Base-by-base conservation (phyloP, 2,888 invertebrate species). In the Rapana venosa region DNA sequence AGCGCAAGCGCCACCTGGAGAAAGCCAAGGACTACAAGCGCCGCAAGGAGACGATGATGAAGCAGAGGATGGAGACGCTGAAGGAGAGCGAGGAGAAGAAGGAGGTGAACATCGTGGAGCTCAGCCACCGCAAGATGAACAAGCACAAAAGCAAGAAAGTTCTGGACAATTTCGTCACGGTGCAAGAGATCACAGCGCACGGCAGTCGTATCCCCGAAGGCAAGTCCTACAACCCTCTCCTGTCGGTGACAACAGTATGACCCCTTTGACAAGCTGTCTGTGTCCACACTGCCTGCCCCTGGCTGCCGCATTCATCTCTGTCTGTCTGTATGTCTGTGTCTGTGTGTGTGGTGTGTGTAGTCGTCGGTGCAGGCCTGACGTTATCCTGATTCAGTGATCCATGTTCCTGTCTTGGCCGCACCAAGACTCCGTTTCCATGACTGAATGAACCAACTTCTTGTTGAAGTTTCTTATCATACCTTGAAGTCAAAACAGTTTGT, bases 1-100 rank as follows among this genome's bases (percentile, higher is more conserved):
- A 98, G 92, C 97, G 98, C 4, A 98, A 97, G 94, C 96, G 97
- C 83, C 98, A 98, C 93, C 96, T 98, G 93, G 98, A 98, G 94
- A 97, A 97, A 88, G 97, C 97, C 0, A 97, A 97, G 86, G 97
- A 97, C 94, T 97, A 97, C 90, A 96, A 96, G 83, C 97, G 97
- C 88, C 94, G 95, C 88, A 95, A 96, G 88, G 95, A 95, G 92
- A 86, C 94, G 70, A 93, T 95, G 93, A 93, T 94, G 88, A 94
- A 93, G 87, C 94, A 95, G 26, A 93, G 94, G 91, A 95, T 95
- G 95, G 95, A 95, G 87, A 96, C 96, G 35, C 91, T 96, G 94
- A 94, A 95, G 94, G 96, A 95, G 95, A 95, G 91, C 95, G 96
- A 94, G 93, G 95, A 94, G 91, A 95, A 93, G 92, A 95, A 95